phyloP scores from a whole-genome alignment of 30 jellyfish, hydroid and myxozoan species.

The Nemopilema nomurai region DNA sequence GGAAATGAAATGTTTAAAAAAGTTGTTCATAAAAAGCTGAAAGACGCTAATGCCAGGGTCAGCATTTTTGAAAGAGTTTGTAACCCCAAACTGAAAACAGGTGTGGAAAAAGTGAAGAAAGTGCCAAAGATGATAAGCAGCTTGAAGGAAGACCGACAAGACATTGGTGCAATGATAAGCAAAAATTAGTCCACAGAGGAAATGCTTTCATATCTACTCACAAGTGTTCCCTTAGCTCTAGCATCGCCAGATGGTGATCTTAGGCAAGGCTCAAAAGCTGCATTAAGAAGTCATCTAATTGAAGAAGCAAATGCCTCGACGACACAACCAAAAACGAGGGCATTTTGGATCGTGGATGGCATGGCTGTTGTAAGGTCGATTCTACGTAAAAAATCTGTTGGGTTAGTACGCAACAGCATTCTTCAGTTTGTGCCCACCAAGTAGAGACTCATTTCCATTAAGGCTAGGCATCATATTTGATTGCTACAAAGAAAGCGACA shows the following conservation, averaged over 20 bases:
- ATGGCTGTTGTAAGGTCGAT: slow-evolving; percentile 8
- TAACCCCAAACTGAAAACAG: slow-evolving; percentile 43
- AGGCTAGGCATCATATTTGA: no score
- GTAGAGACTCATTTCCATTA: no score
- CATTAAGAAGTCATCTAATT: slow-evolving; percentile 25
- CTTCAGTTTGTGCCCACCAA: no score
- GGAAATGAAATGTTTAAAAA: slow-evolving; percentile 24
- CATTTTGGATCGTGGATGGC: slow-evolving; percentile 15
- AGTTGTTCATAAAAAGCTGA: slow-evolving; percentile 33
- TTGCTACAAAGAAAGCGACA: no score
- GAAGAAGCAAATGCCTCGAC: slow-evolving; percentile 27
- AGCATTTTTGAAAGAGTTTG: slow-evolving; percentile 10
- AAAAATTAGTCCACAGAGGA: slow-evolving; percentile 15
- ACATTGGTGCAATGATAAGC: slow-evolving; percentile 41
- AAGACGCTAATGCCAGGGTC: slow-evolving; percentile 22
- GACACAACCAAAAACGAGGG: background rate
- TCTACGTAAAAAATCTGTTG: no score
- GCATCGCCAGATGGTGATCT: slow-evolving; percentile 53
- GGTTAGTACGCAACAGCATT: no score
- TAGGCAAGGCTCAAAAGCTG: slow-evolving; percentile 30
- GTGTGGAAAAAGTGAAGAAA: slow-evolving; percentile 25
- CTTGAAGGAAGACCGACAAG: slow-evolving; percentile 45
- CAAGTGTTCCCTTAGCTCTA: slow-evolving; percentile 48
- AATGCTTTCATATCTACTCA: slow-evolving; percentile 31
- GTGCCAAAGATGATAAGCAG: slow-evolving; percentile 38